Evolutionary conservation across 1,140 invertebrate genomes (phyloP).

Genomic region (Polypedilum pembai): DNA sequence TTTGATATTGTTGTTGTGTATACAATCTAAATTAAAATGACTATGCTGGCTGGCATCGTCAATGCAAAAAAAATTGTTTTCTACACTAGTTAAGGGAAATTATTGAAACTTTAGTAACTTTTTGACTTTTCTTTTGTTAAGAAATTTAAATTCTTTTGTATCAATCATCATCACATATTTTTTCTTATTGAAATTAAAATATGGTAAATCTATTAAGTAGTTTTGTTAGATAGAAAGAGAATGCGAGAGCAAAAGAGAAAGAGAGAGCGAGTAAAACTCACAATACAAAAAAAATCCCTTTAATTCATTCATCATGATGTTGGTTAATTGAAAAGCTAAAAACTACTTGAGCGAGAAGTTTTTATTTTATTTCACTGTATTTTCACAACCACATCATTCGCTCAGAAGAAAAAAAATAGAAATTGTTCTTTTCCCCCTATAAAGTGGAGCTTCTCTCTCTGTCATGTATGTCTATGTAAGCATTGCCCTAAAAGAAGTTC

Average conservation of each 20-base stretch:
- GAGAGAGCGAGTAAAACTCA: neutral
- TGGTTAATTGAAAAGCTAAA: conserved; percentile 24
- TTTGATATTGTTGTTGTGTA: too few relatives aligned
- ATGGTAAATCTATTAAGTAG: conserved; percentile 27
- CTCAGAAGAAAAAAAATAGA: too few relatives aligned
- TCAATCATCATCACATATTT: too few relatives aligned
- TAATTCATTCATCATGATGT: neutral
- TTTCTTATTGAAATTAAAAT: neutral
- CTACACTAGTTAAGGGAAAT: too few relatives aligned
- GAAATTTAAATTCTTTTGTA: neutral
- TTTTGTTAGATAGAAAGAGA: neutral
- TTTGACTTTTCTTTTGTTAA: conserved; percentile 15
- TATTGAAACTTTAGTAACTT: neutral
- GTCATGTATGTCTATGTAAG: neutral
- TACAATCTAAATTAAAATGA: neutral
- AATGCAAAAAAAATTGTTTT: neutral
- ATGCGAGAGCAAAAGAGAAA: neutral
- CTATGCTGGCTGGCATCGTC: neutral
- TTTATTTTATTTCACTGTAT: neutral
- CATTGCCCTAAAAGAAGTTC: conserved; percentile 1
- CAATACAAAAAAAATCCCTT: neutral
- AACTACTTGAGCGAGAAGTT: neutral
- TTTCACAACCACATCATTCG: neutral
- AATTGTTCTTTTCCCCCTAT: neutral
- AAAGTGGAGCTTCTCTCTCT: neutral